Evolutionary conservation across 2,797 vertebrate species (phyloP), one percentile per base, ranked within the genome.

Genomic region (Enteromius treurensis): DNA sequence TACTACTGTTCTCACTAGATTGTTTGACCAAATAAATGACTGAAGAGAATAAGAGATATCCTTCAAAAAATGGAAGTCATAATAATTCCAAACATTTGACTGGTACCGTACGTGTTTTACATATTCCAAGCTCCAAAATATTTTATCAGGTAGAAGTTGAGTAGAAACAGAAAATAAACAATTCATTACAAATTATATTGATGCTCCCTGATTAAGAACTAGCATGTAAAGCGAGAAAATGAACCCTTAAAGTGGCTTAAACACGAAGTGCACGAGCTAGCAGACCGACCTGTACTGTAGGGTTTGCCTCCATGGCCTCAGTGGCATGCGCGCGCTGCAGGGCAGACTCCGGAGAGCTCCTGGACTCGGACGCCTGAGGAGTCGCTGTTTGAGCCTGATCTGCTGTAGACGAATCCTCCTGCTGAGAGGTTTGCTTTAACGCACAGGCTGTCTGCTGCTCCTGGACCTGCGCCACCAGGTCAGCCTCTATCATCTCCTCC

Each of bases 401-500:
- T 19, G 45, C 21, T 7, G 45, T 10, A 1, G 32, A 0, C 1
- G 77, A 71, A 8, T 80, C 80, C 23, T 82, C 81, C 19, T 62
- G 67, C 15, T n/a, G 68, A 47, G 86, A 80, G 4, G 71, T 19
- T 49, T 75, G 80, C 19, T 34, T 45, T 2, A 83, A 8, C 7
- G 76, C 65, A 5, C 81, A n/a, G 14, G 5, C 60, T 2, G 89
- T 78, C 76, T 88, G 89, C 19, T 55, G 26, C 26, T 26, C 42
- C 42, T 87, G 87, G 0, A 91, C 73, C 14, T 73, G 83, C 0
- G 91, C 81, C 0, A 94, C 29, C 40, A 95, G 87, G 0, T 95
- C 92, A 1, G 92, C 86, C 86, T 95, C 95, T 62, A 95, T 82
- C 26, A 92, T 84, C 23, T 94, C 91, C 55, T 95, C 94, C 86